Conservation (phyloP, 2,888 invertebrate genomes). For the Oeneis ivallda region DNA sequence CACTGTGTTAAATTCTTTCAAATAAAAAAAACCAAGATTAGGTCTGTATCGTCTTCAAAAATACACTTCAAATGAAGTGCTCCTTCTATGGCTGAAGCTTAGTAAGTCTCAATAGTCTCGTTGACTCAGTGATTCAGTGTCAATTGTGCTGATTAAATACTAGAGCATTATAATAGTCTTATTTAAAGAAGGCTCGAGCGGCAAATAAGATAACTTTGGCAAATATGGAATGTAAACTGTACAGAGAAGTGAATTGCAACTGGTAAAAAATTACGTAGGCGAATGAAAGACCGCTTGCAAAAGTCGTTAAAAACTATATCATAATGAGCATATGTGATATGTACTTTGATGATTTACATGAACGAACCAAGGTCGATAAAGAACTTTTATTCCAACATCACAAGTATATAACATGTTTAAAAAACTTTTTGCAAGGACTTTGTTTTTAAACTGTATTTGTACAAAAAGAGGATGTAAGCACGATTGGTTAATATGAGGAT, state of each 20-base stretch:
- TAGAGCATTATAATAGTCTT: conserved; percentile 25
- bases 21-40: too few relatives aligned
- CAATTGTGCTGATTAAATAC: conserved; percentile 29
- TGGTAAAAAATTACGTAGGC: conserved; percentile 1
- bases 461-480: background rate
- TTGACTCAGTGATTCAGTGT: conserved; percentile 39
- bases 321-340: too few relatives aligned
- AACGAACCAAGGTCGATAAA: background rate
- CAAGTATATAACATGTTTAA: too few relatives aligned
- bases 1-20: too few relatives aligned
- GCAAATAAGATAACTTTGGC: conserved; percentile 36
- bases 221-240: conserved; percentile 28
- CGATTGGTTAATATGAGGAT: conserved; percentile 1
- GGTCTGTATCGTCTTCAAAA: too few relatives aligned
- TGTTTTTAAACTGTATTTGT: background rate
- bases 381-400: background rate
- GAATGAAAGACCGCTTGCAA: background rate
- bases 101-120: conserved; percentile 17
- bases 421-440: too few relatives aligned
- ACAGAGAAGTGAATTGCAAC: conserved; percentile 11
- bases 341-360: background rate
- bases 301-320: background rate
- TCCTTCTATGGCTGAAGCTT: background rate
- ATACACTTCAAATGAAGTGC: too few relatives aligned
- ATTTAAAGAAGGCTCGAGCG: conserved; percentile 37